phyloP scores from a whole-genome alignment of 1,140 invertebrate species.

The Drosophila biarmipes region DNA sequence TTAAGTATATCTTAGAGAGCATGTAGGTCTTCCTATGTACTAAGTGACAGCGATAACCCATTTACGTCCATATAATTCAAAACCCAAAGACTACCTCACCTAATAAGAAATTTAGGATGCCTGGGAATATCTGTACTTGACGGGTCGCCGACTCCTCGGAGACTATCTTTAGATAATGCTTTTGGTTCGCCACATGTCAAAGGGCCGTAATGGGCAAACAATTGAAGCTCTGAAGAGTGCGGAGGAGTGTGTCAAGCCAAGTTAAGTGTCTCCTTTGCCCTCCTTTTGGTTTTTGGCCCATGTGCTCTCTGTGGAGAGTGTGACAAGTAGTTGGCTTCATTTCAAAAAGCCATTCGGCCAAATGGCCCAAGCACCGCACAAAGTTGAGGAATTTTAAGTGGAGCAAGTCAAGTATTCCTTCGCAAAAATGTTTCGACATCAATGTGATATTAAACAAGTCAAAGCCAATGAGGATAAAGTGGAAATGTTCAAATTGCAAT shows the following conservation, averaged over 20 bases:
- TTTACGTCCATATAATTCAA: too few relatives aligned
- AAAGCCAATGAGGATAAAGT: not conserved
- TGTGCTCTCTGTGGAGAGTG: constrained; percentile 37
- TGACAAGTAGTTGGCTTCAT: constrained; percentile 66
- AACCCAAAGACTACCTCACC: too few relatives aligned
- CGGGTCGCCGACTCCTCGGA: constrained; percentile 9
- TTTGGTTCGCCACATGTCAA: constrained; percentile 50
- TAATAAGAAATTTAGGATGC: not conserved
- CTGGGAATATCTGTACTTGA: not conserved
- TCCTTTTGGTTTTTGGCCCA: constrained; percentile 29
- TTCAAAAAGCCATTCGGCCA: constrained; percentile 56
- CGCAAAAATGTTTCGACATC: constrained; percentile 42
- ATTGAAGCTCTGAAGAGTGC: constrained; percentile 27
- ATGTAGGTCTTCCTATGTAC: too few relatives aligned
- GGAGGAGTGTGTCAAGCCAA: constrained; percentile 31
- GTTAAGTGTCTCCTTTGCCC: constrained; percentile 50
- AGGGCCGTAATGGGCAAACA: constrained; percentile 34
- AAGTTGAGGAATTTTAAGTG: constrained; percentile 46
- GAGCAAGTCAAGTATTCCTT: constrained; percentile 26
- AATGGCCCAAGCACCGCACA: constrained; percentile 47
- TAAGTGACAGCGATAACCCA: too few relatives aligned
- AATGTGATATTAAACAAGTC: constrained; percentile 29
- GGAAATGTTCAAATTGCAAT: constrained; percentile 5
- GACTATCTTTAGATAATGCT: constrained; percentile 52
- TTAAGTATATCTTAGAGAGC: too few relatives aligned